Conservation (phyloP, 2,113 vertebrate genomes). For the Scytalopus superciliaris region DNA sequence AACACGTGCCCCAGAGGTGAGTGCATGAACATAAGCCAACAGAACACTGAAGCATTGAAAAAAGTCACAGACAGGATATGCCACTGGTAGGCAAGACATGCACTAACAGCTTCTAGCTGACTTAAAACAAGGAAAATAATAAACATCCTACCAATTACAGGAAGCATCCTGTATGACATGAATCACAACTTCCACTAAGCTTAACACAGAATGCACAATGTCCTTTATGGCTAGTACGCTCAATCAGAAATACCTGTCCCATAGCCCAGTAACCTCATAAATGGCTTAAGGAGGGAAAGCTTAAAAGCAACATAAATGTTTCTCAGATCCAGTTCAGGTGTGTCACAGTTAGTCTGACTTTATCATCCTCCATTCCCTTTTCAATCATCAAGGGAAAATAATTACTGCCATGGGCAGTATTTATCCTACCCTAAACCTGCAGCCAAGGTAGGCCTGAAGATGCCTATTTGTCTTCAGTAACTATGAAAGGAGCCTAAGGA, state of each 20-base stretch:
- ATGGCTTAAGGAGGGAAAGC: background rate
- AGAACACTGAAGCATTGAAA: background rate
- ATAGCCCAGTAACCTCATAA: background rate
- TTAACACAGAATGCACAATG: accelerated
- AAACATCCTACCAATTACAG: background rate
- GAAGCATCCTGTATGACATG: background rate
- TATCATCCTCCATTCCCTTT: background rate
- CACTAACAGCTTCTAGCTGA: background rate
- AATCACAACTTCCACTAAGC: background rate
- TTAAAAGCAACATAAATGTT: background rate
- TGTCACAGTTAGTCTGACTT: background rate
- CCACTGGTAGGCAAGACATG: background rate
- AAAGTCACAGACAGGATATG: background rate
- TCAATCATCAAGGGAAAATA: background rate
- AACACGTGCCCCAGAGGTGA: background rate
- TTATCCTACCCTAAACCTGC: background rate
- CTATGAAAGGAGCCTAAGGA: background rate
- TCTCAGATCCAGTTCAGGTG: background rate
- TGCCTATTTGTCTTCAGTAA: background rate
- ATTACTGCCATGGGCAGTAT: background rate
- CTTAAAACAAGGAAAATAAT: background rate
- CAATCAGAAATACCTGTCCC: background rate
- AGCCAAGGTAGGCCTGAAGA: background rate
- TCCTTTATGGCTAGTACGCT: background rate
- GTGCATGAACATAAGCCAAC: background rate